Evolutionary conservation across 2,888 invertebrate genomes (phyloP), one percentile per base, ranked within the genome.

Genomic region (Hyposoter didymator): DNA sequence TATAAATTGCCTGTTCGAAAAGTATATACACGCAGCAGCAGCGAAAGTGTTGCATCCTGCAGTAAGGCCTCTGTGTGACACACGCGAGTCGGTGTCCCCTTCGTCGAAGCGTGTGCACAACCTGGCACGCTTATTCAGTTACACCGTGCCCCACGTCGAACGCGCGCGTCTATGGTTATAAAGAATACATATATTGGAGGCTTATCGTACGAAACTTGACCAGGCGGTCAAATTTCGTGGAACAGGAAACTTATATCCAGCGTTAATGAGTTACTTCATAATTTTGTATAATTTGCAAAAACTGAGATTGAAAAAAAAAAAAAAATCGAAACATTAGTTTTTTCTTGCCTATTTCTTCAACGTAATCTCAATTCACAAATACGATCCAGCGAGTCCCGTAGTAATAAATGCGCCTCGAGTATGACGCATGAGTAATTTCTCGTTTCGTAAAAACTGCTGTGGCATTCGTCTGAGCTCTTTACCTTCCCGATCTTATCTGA

Each of bases 401-500:
- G 28, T 17, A 62, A 64, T 64, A 45, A 82, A 70, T 82, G 39
- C 69, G 39, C 69, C 69, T 47, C 39, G 19, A 69, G 74, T 75
- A 59, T 69, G 55, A 70, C 75, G 62, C 47, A 69, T 62, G 39
- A 19, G 66, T 47, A 47, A 78, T 62, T 76, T 70, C 19, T 47
- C 75, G 22, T 32, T 39, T 17, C 19, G 39, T 69, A 62, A 7
- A n/a, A 47, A 14, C 22, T 14, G 62, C 47, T 75, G 69, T 82
- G 43, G 19, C 14, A n/a, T 35, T 64, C 67, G 32, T 39, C 59
- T 35, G 22, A 10, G 19, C 59, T 72, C 73, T 72, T 66, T 47
- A 74, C 78, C 47, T 52, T 52, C 75, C 64, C 55, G 74, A 79
- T 84, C 79, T 84, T 79, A 79, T 84, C 79, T 69, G 35, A 45